These are phyloP conservation scores for Macroteleia sp. DNA, from an alignment of 2,888 invertebrate species.

Conservation along the genomic window DNA sequence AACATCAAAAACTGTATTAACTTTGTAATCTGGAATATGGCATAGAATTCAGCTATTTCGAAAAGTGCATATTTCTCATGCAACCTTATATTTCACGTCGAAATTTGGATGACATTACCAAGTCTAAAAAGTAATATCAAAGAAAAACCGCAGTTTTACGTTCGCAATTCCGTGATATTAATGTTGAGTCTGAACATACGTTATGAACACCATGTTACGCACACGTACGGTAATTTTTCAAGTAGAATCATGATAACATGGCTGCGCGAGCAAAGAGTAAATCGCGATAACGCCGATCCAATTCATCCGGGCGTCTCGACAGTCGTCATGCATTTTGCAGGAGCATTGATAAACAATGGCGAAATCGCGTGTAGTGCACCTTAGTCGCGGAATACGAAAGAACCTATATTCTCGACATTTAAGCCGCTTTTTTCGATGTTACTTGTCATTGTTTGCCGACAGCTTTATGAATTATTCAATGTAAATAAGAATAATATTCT, in stretches of 20 bases:
- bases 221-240: slow-evolving; percentile 60
- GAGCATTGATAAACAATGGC: slow-evolving; percentile 60
- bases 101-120: slow-evolving; percentile 17
- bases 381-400: slow-evolving; percentile 34
- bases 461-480: slow-evolving; percentile 49
- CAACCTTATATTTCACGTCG: slow-evolving; percentile 6
- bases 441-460: slow-evolving; percentile 23
- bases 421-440: slow-evolving; percentile 14
- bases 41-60: background rate
- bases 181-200: slow-evolving; percentile 24
- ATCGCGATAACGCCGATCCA: slow-evolving; percentile 59
- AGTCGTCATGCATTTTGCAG: slow-evolving; percentile 59
- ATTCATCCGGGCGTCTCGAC: slow-evolving; percentile 48
- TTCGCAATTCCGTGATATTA: slow-evolving; percentile 30
- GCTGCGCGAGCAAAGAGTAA: slow-evolving; percentile 27
- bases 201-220: slow-evolving; percentile 22
- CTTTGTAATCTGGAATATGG: too few species aligned
- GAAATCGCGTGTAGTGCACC: slow-evolving; percentile 18
- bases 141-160: slow-evolving; percentile 21
- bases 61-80: background rate
- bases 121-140: background rate
- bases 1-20: too few species aligned
- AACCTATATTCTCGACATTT: slow-evolving; percentile 4
- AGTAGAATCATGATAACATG: slow-evolving; percentile 37
- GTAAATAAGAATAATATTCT: too few species aligned